Evolutionary conservation across 2,888 invertebrate species (phyloP).

Genomic region (Megaustenia siamemsis): DNA sequence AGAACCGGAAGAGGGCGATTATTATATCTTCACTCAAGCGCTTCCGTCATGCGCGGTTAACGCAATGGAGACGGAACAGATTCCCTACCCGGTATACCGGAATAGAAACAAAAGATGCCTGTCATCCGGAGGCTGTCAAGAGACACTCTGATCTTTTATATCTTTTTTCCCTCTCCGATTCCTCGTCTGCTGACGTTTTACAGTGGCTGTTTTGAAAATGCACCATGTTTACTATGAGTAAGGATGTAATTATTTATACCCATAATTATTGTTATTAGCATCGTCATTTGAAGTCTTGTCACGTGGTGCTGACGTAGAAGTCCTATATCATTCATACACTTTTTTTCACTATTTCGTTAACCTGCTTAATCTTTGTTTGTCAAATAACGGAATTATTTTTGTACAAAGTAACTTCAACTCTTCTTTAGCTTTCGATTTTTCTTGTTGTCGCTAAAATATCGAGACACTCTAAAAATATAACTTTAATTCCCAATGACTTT

Average conservation of each 20-base stretch:
- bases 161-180: background rate
- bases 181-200: constrained; percentile 17
- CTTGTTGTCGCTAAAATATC: no score
- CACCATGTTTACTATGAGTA: constrained; percentile 17
- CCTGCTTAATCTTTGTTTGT: no score
- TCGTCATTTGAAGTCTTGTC: no score
- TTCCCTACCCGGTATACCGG: constrained; percentile 23
- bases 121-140: constrained; percentile 18
- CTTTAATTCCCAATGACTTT: no score
- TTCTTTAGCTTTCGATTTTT: no score
- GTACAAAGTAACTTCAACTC: no score
- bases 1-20: background rate
- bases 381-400: no score
- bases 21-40: constrained; percentile 30
- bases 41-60: constrained; percentile 38
- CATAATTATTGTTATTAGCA: no score
- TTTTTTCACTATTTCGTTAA: no score
- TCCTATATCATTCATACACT: no score
- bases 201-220: background rate
- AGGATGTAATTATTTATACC: background rate
- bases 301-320: no score
- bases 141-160: background rate
- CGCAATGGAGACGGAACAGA: constrained; percentile 27
- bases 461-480: no score
- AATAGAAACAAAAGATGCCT: constrained; percentile 36